phyloP scores from a whole-genome alignment of 2,113 vertebrate species.

The Xyrauchen texanus region DNA sequence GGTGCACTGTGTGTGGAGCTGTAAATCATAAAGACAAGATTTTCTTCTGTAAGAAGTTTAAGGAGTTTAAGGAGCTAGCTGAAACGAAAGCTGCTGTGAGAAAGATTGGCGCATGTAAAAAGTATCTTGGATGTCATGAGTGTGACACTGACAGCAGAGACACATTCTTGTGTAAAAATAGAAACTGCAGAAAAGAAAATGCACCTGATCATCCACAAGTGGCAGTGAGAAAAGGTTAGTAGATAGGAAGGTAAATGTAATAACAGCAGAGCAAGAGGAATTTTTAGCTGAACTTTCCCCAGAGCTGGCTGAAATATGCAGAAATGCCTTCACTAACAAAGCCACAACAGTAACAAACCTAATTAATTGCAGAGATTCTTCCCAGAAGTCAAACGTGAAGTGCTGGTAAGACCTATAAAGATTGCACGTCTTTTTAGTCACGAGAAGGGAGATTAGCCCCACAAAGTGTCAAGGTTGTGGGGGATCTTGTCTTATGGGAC shows the following conservation, averaged over 20 bases:
- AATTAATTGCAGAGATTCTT: no score
- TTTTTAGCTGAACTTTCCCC: no score
- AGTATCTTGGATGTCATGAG: slow-evolving; percentile 34
- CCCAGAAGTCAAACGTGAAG: no score
- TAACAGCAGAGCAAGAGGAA: background rate
- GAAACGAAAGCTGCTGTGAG: slow-evolving; percentile 21
- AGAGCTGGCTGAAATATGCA: no score
- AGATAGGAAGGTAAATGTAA: background rate
- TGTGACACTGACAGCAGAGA: slow-evolving; percentile 14
- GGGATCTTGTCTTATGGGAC: no score
- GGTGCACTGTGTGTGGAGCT: background rate
- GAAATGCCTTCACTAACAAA: no score
- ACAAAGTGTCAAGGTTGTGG: no score
- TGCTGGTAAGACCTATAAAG: no score
- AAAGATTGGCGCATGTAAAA: slow-evolving; percentile 34
- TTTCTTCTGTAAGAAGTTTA: slow-evolving; percentile 47
- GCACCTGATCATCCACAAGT: background rate
- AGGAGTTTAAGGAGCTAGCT: no score
- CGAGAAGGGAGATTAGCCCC: no score
- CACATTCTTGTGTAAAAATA: slow-evolving; percentile 43
- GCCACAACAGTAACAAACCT: no score
- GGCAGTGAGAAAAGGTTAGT: background rate
- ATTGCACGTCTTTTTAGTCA: no score
- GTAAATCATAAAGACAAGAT: slow-evolving; percentile 16
- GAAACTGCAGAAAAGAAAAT: slow-evolving; percentile 15